These are phyloP conservation scores for Thunnus albacares DNA, from an alignment of 2,797 vertebrate species.

Conservation along the genomic window DNA sequence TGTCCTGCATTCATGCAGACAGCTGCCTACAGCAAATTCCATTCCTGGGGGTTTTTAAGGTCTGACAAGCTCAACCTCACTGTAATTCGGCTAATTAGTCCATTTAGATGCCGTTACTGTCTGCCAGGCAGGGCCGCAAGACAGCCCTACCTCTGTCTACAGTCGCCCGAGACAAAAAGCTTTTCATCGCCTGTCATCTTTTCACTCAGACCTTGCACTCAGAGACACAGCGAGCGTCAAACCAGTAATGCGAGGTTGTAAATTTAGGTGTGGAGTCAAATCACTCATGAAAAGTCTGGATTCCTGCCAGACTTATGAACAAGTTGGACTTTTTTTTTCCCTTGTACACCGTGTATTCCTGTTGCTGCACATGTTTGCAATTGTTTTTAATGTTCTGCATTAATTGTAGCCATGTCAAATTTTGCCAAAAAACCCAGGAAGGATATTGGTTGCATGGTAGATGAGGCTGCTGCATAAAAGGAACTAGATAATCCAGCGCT, in stretches of 20 bases:
- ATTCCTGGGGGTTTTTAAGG: constrained; percentile 67
- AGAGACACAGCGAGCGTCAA: constrained; percentile 58
- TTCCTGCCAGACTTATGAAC: constrained; percentile 39
- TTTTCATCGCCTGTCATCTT: constrained; percentile 80
- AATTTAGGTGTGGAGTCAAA: constrained; percentile 71
- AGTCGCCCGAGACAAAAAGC: constrained; percentile 79
- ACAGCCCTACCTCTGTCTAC: constrained; percentile 82
- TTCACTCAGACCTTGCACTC: constrained; percentile 63
- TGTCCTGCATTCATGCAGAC: constrained; percentile 75
- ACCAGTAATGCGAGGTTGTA: constrained; percentile 69
- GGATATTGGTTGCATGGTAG: neutral
- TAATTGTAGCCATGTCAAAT: neutral
- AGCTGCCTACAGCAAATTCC: constrained; percentile 83
- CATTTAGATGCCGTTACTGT: constrained; percentile 81
- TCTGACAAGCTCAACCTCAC: constrained; percentile 82
- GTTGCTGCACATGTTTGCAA: neutral
- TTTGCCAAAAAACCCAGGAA: neutral
- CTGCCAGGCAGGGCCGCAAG: constrained; percentile 71
- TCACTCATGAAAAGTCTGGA: constrained; percentile 44
- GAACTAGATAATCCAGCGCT: neutral
- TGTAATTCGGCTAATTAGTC: constrained; percentile 86
- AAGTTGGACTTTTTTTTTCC: neutral
- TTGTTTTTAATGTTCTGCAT: neutral
- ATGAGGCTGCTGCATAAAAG: neutral
- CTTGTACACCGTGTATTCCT: neutral